Evolutionary conservation across 2,113 vertebrate genomes (phyloP), one percentile per base, ranked within the genome.

Genomic region (Corythornis madagascariensis): DNA sequence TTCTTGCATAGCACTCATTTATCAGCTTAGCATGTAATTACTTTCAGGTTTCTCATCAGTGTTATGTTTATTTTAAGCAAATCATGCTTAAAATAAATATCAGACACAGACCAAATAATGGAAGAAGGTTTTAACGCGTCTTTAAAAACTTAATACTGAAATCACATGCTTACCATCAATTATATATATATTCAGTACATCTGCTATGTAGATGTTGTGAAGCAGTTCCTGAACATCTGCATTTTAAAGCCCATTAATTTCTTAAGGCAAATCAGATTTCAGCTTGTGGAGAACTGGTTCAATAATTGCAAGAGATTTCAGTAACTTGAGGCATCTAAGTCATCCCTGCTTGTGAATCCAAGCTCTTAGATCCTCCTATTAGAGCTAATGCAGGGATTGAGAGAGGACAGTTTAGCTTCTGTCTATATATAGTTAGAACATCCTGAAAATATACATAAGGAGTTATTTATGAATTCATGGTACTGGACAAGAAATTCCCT

Each of bases 221-320:
- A 84, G 74, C 84, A 72, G 50, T 31, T 75, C 25, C 81, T 65
- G 63, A 90, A 75, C 71, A 92, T 69, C 66, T 79, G 93, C 91
- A 87, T 93, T 94, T 93, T 72, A 65, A 71, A 94, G 77, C 59
- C 89, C 84, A 75, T 89, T 93, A 94, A 48, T 82, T 92, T 79
- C 81, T 82, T 89, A 82, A 71, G 61, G 59, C 91, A 96, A 95
- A 93, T 92, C 93, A 93, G 81, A 93, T 94, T 95, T 91, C 71
- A 91, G 91, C 35, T 89, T 87, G 43, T 72, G 82, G 63, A 87
- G 55, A 81, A 43, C 89, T 79, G 50, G 65, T 75, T 84, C 87
- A 93, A 71, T 89, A 89, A 89, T 15, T 82, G 87, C 63, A 87
- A 73, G 84, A 87, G 59, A 87, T 53, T 91, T 72, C 45, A 61